These are phyloP conservation scores for Graphium colonna DNA, from an alignment of 2,888 invertebrate species.

Conservation along the genomic window DNA sequence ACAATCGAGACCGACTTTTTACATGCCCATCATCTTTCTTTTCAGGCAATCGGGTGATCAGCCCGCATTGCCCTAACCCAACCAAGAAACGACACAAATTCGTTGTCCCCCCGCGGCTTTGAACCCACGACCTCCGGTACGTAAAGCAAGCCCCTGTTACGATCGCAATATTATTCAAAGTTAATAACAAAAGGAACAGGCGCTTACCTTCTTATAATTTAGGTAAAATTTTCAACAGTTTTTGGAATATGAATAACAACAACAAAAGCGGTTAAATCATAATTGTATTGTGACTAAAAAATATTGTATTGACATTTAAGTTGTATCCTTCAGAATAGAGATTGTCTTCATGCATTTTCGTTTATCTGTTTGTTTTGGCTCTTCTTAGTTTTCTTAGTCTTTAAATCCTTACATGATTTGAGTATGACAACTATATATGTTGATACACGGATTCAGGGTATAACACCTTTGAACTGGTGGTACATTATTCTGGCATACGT, in stretches of 20 bases:
- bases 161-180: too few species aligned
- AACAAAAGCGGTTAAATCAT: slow-evolving; percentile 1
- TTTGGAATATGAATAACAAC: background rate
- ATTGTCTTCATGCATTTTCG: background rate
- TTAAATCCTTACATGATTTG: slow-evolving; percentile 54
- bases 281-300: slow-evolving; percentile 14
- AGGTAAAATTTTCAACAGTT: background rate
- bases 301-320: slow-evolving; percentile 19
- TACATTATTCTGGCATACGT: slow-evolving; percentile 39
- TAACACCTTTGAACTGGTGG: slow-evolving; percentile 44
- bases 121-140: too few species aligned
- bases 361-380: slow-evolving; percentile 5
- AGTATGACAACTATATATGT: slow-evolving; percentile 71
- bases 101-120: too few species aligned
- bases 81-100: too few species aligned
- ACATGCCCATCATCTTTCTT: too few species aligned
- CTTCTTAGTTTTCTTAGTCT: slow-evolving; percentile 6
- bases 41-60: too few species aligned
- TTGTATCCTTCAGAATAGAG: background rate
- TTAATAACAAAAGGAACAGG: background rate
- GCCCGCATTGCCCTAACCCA: too few species aligned
- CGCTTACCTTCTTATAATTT: background rate
- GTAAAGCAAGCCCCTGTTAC: too few species aligned
- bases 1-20: too few species aligned
- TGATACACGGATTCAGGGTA: slow-evolving; percentile 62